These are phyloP conservation scores for Epiperipatus broadwayi DNA, from an alignment of 2,888 invertebrate species.

Conservation along the genomic window DNA sequence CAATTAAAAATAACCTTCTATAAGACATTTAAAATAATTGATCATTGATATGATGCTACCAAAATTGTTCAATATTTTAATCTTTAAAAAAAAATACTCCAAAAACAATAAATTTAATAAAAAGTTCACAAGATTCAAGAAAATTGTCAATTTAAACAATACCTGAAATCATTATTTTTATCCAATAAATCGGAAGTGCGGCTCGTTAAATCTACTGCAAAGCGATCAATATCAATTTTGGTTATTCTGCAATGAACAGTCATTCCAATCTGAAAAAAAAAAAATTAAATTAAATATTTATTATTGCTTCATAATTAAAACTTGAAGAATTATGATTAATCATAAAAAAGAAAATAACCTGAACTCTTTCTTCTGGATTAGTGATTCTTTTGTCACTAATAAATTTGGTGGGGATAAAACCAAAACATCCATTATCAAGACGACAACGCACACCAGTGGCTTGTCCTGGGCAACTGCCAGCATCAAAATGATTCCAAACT, in stretches of 20 bases:
- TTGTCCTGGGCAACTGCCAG: conserved; percentile 76
- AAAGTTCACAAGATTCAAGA: not conserved
- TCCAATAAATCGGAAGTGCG: conserved; percentile 79
- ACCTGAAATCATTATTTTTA: conserved; percentile 73
- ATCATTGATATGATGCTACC: no score
- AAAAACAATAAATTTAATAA: conserved; percentile 13
- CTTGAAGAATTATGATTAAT: not conserved
- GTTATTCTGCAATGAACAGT: conserved; percentile 50
- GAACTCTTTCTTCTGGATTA: conserved; percentile 79
- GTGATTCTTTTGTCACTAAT: conserved; percentile 78
- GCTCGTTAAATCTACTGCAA: conserved; percentile 78
- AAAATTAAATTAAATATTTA: not conserved
- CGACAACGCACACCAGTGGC: conserved; percentile 74
- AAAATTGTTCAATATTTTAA: no score
- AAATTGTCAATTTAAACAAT: conserved; percentile 18
- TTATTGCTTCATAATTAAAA: not conserved
- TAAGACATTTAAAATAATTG: no score
- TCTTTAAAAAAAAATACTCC: conserved; percentile 1
- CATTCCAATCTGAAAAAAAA: conserved; percentile 23
- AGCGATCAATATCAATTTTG: conserved; percentile 89
- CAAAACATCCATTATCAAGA: conserved; percentile 76
- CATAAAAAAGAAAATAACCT: conserved; percentile 29
- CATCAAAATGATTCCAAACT: conserved; percentile 95
- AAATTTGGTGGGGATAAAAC: conserved; percentile 82
- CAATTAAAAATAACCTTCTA: no score